phyloP scores from a whole-genome alignment of 92 coral and sea anemone genomes.

The Pocillopora meandrina region DNA sequence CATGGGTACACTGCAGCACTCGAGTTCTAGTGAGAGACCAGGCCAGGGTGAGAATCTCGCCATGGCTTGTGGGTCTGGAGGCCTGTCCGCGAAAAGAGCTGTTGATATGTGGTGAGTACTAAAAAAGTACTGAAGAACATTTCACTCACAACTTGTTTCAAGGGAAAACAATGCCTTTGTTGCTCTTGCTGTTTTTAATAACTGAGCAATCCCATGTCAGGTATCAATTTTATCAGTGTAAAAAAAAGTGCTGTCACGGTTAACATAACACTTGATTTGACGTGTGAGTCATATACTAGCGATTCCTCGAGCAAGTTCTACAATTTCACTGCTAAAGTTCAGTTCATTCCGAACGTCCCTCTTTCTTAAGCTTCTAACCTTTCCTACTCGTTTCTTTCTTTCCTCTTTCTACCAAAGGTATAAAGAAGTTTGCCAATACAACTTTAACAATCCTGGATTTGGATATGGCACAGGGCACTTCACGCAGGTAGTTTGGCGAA shows the following conservation, averaged over 20 bases:
- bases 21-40: constrained; percentile 73
- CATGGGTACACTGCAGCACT: constrained; percentile 66
- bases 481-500: constrained; percentile 62
- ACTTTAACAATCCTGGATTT: constrained; percentile 39
- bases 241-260: too few relatives aligned
- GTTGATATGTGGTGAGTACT: constrained; percentile 57
- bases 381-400: not conserved
- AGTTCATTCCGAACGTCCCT: not conserved
- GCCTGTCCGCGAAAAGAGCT: constrained; percentile 22
- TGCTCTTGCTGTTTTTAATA: too few relatives aligned
- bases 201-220: too few relatives aligned
- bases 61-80: constrained; percentile 53
- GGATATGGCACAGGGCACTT: constrained; percentile 54
- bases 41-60: constrained; percentile 85
- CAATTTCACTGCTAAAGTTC: too few relatives aligned
- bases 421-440: constrained; percentile 48
- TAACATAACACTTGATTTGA: too few relatives aligned
- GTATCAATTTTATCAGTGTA: too few relatives aligned
- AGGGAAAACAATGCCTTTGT: too few relatives aligned
- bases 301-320: too few relatives aligned
- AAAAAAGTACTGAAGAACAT: too few relatives aligned
- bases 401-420: constrained; percentile 31
- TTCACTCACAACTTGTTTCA: too few relatives aligned
- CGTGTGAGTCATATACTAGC: too few relatives aligned
- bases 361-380: not conserved